A percentile compares a stretch with the other conserved stretches of the same genome.
phyloP scores from a whole-genome alignment of 2,797 vertebrate species.

The Myotis daubentonii region DNA sequence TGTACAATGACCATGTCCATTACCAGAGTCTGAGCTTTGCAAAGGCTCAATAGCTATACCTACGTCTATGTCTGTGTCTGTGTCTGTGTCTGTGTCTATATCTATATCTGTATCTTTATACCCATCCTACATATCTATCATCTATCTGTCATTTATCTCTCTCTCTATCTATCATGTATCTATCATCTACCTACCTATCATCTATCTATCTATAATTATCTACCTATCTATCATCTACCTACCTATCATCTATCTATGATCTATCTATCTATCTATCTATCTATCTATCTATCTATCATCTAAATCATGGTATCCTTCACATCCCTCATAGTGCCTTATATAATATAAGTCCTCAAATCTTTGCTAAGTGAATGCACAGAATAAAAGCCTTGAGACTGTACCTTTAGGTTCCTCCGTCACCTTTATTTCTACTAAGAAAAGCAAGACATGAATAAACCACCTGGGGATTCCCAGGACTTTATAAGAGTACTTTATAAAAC shows the following conservation, averaged over 20 bases:
- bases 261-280: not conserved
- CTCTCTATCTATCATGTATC: not conserved
- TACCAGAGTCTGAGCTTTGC: not conserved
- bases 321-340: not conserved
- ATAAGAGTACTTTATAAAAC: not conserved
- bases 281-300: not conserved
- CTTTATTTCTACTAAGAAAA: conserved; percentile 36
- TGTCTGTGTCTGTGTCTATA: not conserved
- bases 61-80: not conserved
- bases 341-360: not conserved
- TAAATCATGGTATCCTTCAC: not conserved
- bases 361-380: not conserved
- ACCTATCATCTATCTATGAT: not conserved
- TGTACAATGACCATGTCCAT: not conserved
- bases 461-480: not conserved
- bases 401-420: not conserved
- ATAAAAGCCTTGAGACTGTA: not conserved
- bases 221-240: not conserved
- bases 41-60: not conserved
- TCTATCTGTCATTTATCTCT: not conserved
- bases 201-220: too few relatives aligned
- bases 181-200: not conserved
- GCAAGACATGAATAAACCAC: not conserved
- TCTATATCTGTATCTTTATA: not conserved
- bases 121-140: too few relatives aligned